Percentiles rank a stretch among this genome's conserved stretches.
Evolutionary conservation across 1,140 invertebrate genomes (phyloP).

Genomic region (Pseudachorutes palmiensis): DNA sequence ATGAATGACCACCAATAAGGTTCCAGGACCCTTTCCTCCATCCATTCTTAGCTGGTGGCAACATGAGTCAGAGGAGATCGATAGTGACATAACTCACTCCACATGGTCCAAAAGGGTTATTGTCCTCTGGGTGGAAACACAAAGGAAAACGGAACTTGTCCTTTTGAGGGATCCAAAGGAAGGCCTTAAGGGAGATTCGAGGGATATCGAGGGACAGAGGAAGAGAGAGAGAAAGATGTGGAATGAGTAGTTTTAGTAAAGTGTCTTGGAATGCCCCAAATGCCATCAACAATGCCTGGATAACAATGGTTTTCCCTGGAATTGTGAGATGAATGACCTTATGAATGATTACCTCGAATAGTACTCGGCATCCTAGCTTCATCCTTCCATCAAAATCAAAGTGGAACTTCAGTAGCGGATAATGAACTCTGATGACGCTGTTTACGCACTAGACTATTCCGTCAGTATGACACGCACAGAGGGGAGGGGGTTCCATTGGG

Average conservation of each 20-base stretch:
- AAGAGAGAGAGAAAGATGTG: too few relatives aligned
- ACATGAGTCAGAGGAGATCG: conserved; percentile 26
- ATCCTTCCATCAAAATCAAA: conserved; percentile 27
- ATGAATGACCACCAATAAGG: too few relatives aligned
- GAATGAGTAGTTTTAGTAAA: too few relatives aligned
- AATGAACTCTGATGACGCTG: not conserved
- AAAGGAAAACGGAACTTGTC: too few relatives aligned
- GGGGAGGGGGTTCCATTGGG: not conserved
- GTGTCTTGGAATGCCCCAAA: too few relatives aligned
- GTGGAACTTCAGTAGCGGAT: not conserved
- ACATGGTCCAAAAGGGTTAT: not conserved
- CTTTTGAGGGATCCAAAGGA: too few relatives aligned
- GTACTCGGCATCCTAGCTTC: conserved; percentile 38
- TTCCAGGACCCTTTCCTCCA: too few relatives aligned
- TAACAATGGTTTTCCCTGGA: too few relatives aligned
- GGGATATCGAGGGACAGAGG: too few relatives aligned
- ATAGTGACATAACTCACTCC: conserved; percentile 34
- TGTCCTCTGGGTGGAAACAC: not conserved
- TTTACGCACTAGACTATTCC: not conserved
- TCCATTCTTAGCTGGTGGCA: too few relatives aligned
- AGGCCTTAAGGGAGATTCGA: too few relatives aligned
- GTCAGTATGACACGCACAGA: not conserved
- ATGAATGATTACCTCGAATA: conserved; percentile 34
- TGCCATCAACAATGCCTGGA: not conserved
- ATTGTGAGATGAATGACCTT: too few relatives aligned